These are phyloP conservation scores for Catostomus latipinnis DNA, from an alignment of 2,797 vertebrate species.

Conservation along the genomic window DNA sequence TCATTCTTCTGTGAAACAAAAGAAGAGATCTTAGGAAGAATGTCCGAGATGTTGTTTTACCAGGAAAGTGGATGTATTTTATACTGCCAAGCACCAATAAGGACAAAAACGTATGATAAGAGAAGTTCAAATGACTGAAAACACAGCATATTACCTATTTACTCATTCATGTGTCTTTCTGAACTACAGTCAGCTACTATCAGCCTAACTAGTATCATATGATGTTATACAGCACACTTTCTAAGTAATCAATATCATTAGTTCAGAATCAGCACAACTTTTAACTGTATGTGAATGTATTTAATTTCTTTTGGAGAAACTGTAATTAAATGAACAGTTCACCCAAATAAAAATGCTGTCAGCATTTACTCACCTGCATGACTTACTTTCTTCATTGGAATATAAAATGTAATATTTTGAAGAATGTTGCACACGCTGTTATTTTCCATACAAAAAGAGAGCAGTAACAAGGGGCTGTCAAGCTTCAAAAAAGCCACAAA, in stretches of 20 bases:
- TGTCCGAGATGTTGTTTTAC: no score
- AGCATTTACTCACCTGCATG: no score
- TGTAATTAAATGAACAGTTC: not conserved
- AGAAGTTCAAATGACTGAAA: not conserved
- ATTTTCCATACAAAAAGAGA: no score
- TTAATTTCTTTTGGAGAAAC: no score
- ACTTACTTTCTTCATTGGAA: not conserved
- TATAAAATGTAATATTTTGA: not conserved
- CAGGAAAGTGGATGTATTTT: not conserved
- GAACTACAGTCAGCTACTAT: not conserved
- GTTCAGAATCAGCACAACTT: not conserved
- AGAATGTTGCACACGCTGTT: no score
- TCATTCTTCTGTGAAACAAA: no score
- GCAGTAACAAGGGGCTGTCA: no score
- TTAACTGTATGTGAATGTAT: not conserved
- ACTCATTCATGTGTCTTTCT: not conserved
- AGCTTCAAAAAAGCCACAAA: no score
- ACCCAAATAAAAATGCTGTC: not conserved
- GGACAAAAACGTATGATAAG: no score
- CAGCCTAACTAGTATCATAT: not conserved
- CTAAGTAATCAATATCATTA: slow-evolving; percentile 1
- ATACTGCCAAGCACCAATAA: not conserved
- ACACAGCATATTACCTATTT: not conserved
- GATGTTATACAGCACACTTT: not conserved
- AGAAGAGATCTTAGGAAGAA: no score